These are phyloP conservation scores for Rhagoletis pomonella DNA, from an alignment of 1,140 invertebrate genomes.

Conservation along the genomic window DNA sequence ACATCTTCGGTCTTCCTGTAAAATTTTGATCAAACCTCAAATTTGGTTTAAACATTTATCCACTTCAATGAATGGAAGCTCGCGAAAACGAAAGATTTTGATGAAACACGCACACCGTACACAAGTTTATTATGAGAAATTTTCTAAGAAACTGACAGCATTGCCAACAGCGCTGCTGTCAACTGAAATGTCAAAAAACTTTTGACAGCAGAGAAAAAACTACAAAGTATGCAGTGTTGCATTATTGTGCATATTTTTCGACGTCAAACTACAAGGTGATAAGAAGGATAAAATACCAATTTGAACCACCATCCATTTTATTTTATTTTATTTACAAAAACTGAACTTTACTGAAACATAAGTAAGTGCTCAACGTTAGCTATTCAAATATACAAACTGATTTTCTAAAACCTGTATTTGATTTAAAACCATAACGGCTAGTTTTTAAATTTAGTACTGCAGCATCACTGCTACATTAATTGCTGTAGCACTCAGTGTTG, in stretches of 20 bases:
- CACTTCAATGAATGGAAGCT: not conserved
- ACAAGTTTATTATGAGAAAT: slow-evolving; percentile 20
- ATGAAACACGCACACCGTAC: slow-evolving; percentile 7
- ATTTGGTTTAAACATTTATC: slow-evolving; percentile 24
- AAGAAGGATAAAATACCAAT: no score
- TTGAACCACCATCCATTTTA: no score
- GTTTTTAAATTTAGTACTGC: no score
- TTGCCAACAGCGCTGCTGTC: slow-evolving; percentile 26
- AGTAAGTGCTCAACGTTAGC: no score
- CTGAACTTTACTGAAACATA: no score
- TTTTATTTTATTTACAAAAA: no score
- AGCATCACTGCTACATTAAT: no score
- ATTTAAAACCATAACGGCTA: no score
- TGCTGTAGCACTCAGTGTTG: no score
- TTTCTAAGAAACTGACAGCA: slow-evolving; percentile 17
- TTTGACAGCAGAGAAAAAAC: not conserved
- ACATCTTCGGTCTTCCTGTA: not conserved
- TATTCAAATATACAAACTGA: no score
- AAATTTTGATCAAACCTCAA: not conserved
- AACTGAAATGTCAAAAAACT: not conserved
- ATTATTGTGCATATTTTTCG: not conserved
- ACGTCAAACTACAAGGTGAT: no score
- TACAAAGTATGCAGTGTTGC: not conserved
- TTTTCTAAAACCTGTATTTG: no score
- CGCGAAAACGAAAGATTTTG: not conserved